These are phyloP conservation scores for Orchesellides sinensis DNA, from an alignment of 2,888 invertebrate genomes.

Conservation along the genomic window DNA sequence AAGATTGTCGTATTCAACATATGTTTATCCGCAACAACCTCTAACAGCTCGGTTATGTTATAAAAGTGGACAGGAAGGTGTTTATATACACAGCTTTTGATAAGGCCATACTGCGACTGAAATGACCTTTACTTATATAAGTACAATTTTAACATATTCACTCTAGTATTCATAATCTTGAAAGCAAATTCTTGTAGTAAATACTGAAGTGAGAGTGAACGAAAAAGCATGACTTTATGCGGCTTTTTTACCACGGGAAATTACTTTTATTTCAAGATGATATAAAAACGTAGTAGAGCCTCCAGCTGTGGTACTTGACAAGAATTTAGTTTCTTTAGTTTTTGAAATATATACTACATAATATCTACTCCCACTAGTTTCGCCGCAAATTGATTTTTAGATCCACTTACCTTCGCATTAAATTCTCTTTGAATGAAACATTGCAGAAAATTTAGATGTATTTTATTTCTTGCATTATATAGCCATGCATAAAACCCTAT, in stretches of 20 bases:
- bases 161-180: conserved; percentile 18
- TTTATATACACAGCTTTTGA: background rate
- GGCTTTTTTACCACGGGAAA: conserved; percentile 49
- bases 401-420: conserved; percentile 57
- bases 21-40: background rate
- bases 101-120: background rate
- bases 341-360: conserved; percentile 9
- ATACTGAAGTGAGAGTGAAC: background rate
- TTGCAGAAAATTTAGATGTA: conserved; percentile 59
- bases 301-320: conserved; percentile 23
- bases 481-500: background rate
- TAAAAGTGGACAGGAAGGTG: no score
- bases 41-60: background rate
- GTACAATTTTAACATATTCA: no score
- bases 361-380: conserved; percentile 32
- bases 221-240: background rate
- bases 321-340: conserved; percentile 42
- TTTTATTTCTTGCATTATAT: conserved; percentile 41
- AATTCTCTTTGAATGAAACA: conserved; percentile 36
- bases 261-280: conserved; percentile 52
- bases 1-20: conserved; percentile 1
- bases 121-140: conserved; percentile 21
- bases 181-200: conserved; percentile 25
- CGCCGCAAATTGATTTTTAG: conserved; percentile 44
- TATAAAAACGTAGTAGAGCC: conserved; percentile 40